A percentile compares a stretch with the other conserved stretches of the same genome.
Conservation (phyloP, 1,140 invertebrate genomes). For the Heliconius hermathena region DNA sequence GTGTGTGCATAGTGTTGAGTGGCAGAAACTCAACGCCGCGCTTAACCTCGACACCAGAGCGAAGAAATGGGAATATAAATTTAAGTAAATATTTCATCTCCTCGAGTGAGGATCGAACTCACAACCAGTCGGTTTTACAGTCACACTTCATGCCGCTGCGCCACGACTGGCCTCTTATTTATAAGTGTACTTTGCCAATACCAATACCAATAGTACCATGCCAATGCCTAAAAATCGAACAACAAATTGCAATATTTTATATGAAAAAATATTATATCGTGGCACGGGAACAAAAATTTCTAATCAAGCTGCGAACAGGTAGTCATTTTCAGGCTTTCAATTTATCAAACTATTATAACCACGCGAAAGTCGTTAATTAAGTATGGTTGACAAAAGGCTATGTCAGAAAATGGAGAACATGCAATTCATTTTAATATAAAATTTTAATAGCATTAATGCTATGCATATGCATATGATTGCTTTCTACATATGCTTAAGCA, state of each 20-base stretch:
- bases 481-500: too few species aligned
- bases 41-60: too few species aligned
- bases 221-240: not conserved
- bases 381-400: not conserved
- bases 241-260: not conserved
- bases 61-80: too few species aligned
- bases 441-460: not conserved
- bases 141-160: too few species aligned
- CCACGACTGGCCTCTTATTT: not conserved
- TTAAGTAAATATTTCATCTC: too few species aligned
- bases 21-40: too few species aligned
- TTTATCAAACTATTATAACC: constrained; percentile 13
- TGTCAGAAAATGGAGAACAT: not conserved
- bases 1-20: too few species aligned
- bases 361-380: constrained; percentile 1
- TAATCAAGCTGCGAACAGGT: not conserved
- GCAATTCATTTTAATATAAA: not conserved
- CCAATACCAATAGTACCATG: too few species aligned
- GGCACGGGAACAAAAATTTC: not conserved
- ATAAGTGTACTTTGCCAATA: not conserved
- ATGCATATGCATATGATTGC: too few species aligned
- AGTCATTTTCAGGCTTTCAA: constrained; percentile 6
- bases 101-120: too few species aligned
- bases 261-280: constrained; percentile 9
- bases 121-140: too few species aligned